phyloP scores from a whole-genome alignment of 1,140 invertebrate genomes.

The Aphaenogaster ashmeadi region DNA sequence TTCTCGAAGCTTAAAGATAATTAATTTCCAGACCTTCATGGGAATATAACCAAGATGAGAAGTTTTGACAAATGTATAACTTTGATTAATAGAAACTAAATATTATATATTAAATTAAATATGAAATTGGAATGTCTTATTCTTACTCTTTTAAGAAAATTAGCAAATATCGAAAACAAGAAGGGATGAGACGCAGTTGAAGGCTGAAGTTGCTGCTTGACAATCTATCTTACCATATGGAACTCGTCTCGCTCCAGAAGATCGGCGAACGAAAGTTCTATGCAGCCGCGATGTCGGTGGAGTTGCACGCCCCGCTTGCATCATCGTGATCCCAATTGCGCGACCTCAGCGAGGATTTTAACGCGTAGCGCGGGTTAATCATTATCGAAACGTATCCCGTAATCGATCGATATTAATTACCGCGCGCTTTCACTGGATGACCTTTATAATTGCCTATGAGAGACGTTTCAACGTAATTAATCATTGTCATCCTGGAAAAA shows the following conservation, averaged over 20 bases:
- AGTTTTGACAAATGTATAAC: not conserved
- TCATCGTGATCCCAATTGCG: slow-evolving; percentile 55
- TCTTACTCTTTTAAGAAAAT: not conserved
- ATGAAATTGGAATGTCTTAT: not conserved
- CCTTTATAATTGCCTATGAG: slow-evolving; percentile 47
- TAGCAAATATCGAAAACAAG: not conserved
- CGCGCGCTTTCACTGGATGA: slow-evolving; percentile 38
- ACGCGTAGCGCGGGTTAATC: slow-evolving; percentile 29
- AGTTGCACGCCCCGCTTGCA: slow-evolving; percentile 30
- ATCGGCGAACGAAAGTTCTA: slow-evolving; percentile 34
- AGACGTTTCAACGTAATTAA: slow-evolving; percentile 46
- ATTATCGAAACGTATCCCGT: slow-evolving; percentile 29
- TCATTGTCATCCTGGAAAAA: slow-evolving; percentile 40
- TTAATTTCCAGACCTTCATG: not conserved
- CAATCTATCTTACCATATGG: not conserved
- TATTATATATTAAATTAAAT: not conserved
- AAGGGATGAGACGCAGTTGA: not conserved
- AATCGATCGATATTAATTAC: slow-evolving; percentile 60
- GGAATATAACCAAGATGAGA: not conserved
- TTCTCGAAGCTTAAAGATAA: not conserved
- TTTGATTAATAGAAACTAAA: not conserved
- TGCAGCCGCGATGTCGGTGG: not conserved
- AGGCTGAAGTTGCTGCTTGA: not conserved
- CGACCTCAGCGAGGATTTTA: slow-evolving; percentile 36
- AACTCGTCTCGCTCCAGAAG: slow-evolving; percentile 10